Base-by-base conservation (phyloP, 2,113 vertebrate genomes). In the Semnopithecus entellus region DNA sequence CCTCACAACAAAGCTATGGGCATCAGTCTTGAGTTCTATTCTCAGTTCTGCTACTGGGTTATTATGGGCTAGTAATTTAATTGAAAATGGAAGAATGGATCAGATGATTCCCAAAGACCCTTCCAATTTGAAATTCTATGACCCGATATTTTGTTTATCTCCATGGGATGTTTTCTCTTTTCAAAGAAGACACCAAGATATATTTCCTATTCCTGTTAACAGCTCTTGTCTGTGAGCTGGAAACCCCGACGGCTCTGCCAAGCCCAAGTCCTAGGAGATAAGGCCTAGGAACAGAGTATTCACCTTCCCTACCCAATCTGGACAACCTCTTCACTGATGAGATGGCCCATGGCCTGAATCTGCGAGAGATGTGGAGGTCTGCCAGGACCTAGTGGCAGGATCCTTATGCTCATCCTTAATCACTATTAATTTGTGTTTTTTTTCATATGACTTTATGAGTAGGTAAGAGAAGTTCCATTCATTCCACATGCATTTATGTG, bases 361-460 rank as follows among this genome's bases (percentile, higher is more conserved):
- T 59, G 35, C 40, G 23, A 78, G 27, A 66, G 59, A 12, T 76
- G 8, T 61, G n/a, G 55, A 82, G 22, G 45, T 88, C 20, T 93
- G 22, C n/a, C 73, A 89, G 45, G 23, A 83, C 59, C 14, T 92
- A 80, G 82, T 84, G 38, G 57, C 40, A 87, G 9, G 30, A 83
- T 87, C 52, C 59, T 86, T 90, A 64, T 64, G 18, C 52, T 82
- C 23, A 73, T 87, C n/a, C 40, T n/a, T 83, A 25, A 79, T 90
- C 40, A 45, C n/a, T 82, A 25, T 17, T 92, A 52, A 73, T 89
- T 95, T 79, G 2, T 20, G 66, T 83, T 84, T 70, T 35, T 35
- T 95, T 96, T 83, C 30, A 89, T 43, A 40, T 12, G 4, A 87
- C 79, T 94, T 90, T 87, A 55, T 91, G 85, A 94, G 27, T 83